Conservation (phyloP, 2,113 vertebrate species). For the Maccullochella peelii region DNA sequence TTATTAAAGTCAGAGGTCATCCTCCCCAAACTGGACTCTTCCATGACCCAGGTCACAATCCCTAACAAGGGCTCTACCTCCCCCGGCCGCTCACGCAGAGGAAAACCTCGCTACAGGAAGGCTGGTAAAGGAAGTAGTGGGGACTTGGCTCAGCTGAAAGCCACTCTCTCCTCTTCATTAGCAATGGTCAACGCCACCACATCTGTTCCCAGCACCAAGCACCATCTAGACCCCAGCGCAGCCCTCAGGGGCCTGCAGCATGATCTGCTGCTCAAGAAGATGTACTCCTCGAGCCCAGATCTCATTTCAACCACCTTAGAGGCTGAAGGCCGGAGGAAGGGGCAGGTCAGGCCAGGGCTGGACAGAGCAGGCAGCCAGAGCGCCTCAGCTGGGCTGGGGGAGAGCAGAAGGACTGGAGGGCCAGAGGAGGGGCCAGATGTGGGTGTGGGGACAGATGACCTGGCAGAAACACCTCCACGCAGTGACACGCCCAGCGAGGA, state of each 20-base stretch:
- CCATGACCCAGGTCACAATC: slow-evolving; percentile 92
- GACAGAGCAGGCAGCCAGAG: slow-evolving; percentile 80
- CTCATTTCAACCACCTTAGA: slow-evolving; percentile 91
- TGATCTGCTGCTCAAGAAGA: slow-evolving; percentile 89
- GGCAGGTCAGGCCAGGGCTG: slow-evolving; percentile 71
- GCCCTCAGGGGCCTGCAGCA: slow-evolving; percentile 88
- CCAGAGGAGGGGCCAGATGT: slow-evolving; percentile 49
- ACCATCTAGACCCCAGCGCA: slow-evolving; percentile 84
- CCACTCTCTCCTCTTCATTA: slow-evolving; percentile 82
- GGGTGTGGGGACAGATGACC: slow-evolving; percentile 71
- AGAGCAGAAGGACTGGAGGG: slow-evolving; percentile 57
- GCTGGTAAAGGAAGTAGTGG: slow-evolving; percentile 90
- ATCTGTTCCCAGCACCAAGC: slow-evolving; percentile 76
- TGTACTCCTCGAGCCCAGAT: slow-evolving; percentile 94
- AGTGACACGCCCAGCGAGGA: slow-evolving; percentile 88
- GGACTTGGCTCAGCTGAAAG: slow-evolving; percentile 89
- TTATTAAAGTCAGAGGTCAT: slow-evolving; percentile 94
- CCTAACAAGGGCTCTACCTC: slow-evolving; percentile 92
- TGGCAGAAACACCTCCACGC: slow-evolving; percentile 82
- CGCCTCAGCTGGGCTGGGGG: slow-evolving; percentile 79
- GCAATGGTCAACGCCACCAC: slow-evolving; percentile 72
- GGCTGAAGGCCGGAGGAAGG: slow-evolving; percentile 78
- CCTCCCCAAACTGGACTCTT: slow-evolving; percentile 93
- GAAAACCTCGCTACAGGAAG: slow-evolving; percentile 92
- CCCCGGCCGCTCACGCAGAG: slow-evolving; percentile 90